Conservation (phyloP, 1,140 invertebrate species). For the Achroia grisella region DNA sequence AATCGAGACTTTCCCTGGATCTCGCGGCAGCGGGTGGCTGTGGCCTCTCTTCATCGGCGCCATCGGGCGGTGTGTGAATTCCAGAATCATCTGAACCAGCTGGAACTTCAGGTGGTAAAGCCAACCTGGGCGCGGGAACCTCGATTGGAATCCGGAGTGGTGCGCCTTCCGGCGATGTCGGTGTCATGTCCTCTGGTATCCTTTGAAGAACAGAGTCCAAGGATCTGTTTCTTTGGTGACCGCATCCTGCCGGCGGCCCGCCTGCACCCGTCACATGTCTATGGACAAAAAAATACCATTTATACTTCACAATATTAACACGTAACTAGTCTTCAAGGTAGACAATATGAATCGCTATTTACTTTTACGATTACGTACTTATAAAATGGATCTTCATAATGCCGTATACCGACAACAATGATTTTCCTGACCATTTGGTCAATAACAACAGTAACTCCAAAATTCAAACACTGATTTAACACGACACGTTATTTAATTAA, state of each 20-base stretch:
- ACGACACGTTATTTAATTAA: constrained; percentile 32
- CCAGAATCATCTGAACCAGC: constrained; percentile 90
- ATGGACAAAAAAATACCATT: constrained; percentile 30
- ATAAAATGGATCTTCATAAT: constrained; percentile 66
- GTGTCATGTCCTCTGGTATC: constrained; percentile 89
- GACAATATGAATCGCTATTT: constrained; percentile 3
- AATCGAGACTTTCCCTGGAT: constrained; percentile 82
- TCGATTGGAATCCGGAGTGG: constrained; percentile 81
- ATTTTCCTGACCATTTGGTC: constrained; percentile 64
- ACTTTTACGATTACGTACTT: constrained; percentile 36
- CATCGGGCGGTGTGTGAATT: constrained; percentile 79
- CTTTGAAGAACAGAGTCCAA: constrained; percentile 89
- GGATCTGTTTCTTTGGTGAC: constrained; percentile 91
- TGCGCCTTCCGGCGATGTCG: constrained; percentile 84
- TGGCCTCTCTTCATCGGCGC: constrained; percentile 46
- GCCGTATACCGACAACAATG: constrained; percentile 57
- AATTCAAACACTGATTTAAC: constrained; percentile 23
- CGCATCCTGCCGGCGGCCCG: constrained; percentile 66
- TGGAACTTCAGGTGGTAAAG: constrained; percentile 85
- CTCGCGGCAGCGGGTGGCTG: constrained; percentile 58
- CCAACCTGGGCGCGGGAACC: constrained; percentile 82
- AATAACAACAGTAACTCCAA: constrained; percentile 19
- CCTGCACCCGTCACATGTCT: constrained; percentile 60
- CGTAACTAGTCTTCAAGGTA: background rate
- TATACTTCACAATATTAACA: too few species aligned